Percentiles rank a stretch among this genome's conserved stretches.
These are phyloP conservation scores for Drosophila conformis DNA, from an alignment of 2,888 invertebrate genomes.

Conservation along the genomic window DNA sequence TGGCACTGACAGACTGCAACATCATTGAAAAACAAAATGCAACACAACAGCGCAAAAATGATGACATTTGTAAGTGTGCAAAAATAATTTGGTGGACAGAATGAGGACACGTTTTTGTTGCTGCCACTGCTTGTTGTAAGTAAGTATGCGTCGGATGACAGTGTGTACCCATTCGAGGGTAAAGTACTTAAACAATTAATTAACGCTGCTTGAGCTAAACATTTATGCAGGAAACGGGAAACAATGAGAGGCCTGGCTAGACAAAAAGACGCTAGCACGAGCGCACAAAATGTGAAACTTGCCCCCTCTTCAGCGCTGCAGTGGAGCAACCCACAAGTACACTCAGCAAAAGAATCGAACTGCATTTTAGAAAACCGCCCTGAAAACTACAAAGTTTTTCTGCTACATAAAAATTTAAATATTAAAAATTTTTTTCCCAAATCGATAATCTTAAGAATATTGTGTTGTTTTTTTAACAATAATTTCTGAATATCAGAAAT, in stretches of 20 bases:
- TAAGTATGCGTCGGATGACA: conserved; percentile 51
- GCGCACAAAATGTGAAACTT: conserved; percentile 45
- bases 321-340: background rate
- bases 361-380: background rate
- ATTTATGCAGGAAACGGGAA: conserved; percentile 55
- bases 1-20: conserved; percentile 38
- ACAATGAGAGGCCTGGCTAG: conserved; percentile 55
- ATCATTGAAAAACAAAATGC: conserved; percentile 44
- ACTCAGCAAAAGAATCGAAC: background rate
- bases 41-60: conserved; percentile 41
- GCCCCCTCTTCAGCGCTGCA: conserved; percentile 24
- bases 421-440: too few relatives aligned
- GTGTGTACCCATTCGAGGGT: conserved; percentile 53
- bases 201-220: conserved; percentile 65
- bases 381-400: background rate
- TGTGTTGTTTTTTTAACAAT: background rate
- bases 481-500: too few relatives aligned
- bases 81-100: conserved; percentile 61
- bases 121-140: conserved; percentile 4
- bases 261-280: conserved; percentile 42
- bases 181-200: conserved; percentile 79
- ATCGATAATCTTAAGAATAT: background rate
- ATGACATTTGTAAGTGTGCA: conserved; percentile 73
- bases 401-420: background rate
- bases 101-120: conserved; percentile 21